Conservation (phyloP, 2,888 invertebrate genomes). For the Cerastis leucographa region DNA sequence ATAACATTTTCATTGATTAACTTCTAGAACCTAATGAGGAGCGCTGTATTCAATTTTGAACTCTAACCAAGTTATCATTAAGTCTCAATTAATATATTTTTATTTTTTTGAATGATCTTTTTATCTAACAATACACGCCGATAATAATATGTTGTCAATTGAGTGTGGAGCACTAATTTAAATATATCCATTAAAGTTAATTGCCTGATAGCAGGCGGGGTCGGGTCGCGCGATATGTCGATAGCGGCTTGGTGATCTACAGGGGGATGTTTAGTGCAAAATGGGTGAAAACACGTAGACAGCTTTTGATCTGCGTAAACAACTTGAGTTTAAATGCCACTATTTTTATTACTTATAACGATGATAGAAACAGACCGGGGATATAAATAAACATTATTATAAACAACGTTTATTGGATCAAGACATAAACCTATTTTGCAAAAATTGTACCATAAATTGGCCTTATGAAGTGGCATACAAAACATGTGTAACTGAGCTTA, state of each 20-base stretch:
- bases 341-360: no score
- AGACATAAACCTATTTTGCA: no score
- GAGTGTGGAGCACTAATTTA: conserved; percentile 87
- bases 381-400: no score
- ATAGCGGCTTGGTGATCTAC: conserved; percentile 61
- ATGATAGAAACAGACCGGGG: neutral
- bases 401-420: no score
- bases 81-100: conserved; percentile 28
- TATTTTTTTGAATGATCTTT: conserved; percentile 44
- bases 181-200: conserved; percentile 90
- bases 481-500: no score
- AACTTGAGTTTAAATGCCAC: neutral
- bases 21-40: conserved; percentile 57
- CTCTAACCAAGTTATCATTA: conserved; percentile 19
- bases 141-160: conserved; percentile 80
- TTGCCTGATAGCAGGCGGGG: conserved; percentile 84
- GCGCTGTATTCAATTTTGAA: conserved; percentile 44
- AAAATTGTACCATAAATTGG: no score
- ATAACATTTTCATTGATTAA: conserved; percentile 67
- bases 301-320: neutral
- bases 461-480: no score
- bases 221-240: conserved; percentile 78
- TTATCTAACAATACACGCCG: conserved; percentile 57
- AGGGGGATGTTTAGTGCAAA: conserved; percentile 60
- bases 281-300: neutral